Conservation (phyloP, 1,140 invertebrate genomes). For the Achroia grisella region DNA sequence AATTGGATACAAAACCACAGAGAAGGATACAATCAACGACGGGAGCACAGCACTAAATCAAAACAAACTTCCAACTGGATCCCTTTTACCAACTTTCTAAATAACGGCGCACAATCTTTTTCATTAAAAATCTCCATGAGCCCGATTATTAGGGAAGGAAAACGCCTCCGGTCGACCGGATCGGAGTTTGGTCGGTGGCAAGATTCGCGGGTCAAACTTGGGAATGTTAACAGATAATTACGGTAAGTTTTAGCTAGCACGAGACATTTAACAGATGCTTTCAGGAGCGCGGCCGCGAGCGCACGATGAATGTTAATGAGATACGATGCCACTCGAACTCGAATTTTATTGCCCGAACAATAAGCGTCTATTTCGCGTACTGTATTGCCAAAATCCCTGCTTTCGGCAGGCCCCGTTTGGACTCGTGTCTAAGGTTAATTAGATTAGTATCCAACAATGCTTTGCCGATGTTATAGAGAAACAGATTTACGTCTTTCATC, state of each 20-base stretch:
- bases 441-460: slow-evolving; percentile 56
- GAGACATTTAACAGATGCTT: slow-evolving; percentile 73
- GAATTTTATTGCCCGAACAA: slow-evolving; percentile 24
- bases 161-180: slow-evolving; percentile 52
- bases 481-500: slow-evolving; percentile 19
- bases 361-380: slow-evolving; percentile 26
- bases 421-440: slow-evolving; percentile 69
- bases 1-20: slow-evolving; percentile 57
- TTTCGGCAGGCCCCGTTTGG: slow-evolving; percentile 54
- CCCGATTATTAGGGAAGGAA: slow-evolving; percentile 66
- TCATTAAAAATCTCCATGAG: slow-evolving; percentile 70
- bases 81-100: slow-evolving; percentile 67
- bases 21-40: slow-evolving; percentile 55
- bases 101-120: slow-evolving; percentile 69
- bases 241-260: slow-evolving; percentile 66
- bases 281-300: slow-evolving; percentile 59
- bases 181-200: slow-evolving; percentile 32
- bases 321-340: slow-evolving; percentile 22
- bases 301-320: slow-evolving; percentile 69
- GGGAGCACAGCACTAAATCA: slow-evolving; percentile 59
- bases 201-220: slow-evolving; percentile 68
- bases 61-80: slow-evolving; percentile 63
- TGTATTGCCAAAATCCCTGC: slow-evolving; percentile 17
- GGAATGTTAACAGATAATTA: slow-evolving; percentile 73
- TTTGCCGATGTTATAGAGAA: slow-evolving; percentile 31